Evolutionary conservation across 2,113 vertebrate species (phyloP).

Genomic region (Megalops atlanticus): DNA sequence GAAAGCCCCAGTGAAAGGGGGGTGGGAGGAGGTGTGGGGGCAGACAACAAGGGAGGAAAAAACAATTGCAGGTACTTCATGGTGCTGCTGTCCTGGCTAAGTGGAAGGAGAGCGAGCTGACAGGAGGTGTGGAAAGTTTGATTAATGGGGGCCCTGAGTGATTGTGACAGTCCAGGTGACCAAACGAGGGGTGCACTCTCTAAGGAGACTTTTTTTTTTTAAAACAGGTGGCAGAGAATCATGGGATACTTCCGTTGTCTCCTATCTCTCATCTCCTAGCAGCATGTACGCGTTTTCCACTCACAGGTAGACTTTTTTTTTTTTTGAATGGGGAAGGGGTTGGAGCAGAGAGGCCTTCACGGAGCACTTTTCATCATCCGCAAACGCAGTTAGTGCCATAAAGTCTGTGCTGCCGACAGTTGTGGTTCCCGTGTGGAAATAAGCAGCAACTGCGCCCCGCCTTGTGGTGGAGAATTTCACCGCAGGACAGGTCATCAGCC

Average conservation of each 20-base stretch:
- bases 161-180: slow-evolving; percentile 68
- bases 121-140: slow-evolving; percentile 58
- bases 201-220: slow-evolving; percentile 54
- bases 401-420: background rate
- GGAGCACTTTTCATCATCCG: background rate
- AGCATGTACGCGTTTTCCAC: background rate
- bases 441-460: too few species aligned
- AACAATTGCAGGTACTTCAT: slow-evolving; percentile 39
- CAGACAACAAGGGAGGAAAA: slow-evolving; percentile 22
- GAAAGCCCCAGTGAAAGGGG: slow-evolving; percentile 49
- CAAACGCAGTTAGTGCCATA: background rate
- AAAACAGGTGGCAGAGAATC: slow-evolving; percentile 60
- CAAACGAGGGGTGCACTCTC: slow-evolving; percentile 50
- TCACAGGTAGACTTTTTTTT: background rate
- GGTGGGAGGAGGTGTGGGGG: background rate
- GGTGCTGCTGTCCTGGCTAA: slow-evolving; percentile 40
- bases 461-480: slow-evolving; percentile 39
- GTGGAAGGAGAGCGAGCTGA: slow-evolving; percentile 46
- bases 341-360: background rate
- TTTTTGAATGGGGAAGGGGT: background rate
- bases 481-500: slow-evolving; percentile 51
- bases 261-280: background rate
- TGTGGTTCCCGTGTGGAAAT: background rate
- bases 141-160: slow-evolving; percentile 70
- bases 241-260: slow-evolving; percentile 50